phyloP scores from a whole-genome alignment of 2,113 vertebrate genomes.

The Neopipo cinnamomea region DNA sequence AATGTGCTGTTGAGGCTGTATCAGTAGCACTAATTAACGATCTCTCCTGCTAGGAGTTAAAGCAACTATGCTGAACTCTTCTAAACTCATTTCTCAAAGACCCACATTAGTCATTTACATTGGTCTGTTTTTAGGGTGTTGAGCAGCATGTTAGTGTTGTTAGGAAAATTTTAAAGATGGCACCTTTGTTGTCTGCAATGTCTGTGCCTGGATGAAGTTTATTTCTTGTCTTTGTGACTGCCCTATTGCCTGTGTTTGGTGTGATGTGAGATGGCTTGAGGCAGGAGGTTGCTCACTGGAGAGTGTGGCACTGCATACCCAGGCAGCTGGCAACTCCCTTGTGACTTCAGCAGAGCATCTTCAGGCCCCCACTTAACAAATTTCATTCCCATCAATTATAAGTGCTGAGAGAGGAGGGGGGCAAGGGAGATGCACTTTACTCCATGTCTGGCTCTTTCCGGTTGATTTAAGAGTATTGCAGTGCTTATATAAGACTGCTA shows the following conservation, averaged over 20 bases:
- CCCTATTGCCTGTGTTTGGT: not conserved
- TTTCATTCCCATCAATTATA: not conserved
- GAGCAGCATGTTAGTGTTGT: accelerated
- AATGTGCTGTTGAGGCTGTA: not conserved
- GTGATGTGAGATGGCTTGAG: accelerated
- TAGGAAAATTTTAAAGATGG: not conserved
- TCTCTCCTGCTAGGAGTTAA: not conserved
- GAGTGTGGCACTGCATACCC: accelerated
- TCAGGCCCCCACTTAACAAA: not conserved
- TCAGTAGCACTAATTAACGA: not conserved
- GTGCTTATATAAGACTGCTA: not conserved
- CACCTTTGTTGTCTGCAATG: accelerated
- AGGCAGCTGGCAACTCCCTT: not conserved
- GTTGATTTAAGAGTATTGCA: slow-evolving; percentile 11
- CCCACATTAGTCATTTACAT: not conserved
- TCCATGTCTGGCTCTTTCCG: not conserved
- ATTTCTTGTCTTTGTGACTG: not conserved
- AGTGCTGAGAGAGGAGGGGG: accelerated
- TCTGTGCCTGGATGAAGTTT: not conserved
- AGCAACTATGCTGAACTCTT: not conserved
- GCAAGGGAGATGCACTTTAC: not conserved
- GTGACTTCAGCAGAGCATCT: accelerated
- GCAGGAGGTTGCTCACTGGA: accelerated
- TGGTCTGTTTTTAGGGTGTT: not conserved
- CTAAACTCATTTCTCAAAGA: not conserved